phyloP scores from a whole-genome alignment of 2,113 vertebrate species.

The Scopus umbretta region DNA sequence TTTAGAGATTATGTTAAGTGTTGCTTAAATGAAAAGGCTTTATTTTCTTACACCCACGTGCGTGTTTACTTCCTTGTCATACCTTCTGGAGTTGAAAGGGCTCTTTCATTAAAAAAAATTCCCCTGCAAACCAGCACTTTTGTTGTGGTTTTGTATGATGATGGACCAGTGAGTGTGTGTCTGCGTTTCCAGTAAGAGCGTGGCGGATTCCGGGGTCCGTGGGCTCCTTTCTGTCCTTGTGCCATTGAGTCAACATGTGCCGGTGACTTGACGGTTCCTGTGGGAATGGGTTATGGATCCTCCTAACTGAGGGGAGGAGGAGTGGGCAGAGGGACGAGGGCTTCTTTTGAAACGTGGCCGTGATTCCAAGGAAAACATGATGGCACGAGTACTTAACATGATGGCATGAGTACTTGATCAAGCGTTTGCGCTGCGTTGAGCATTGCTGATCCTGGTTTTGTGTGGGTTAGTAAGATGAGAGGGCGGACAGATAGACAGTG shows the following conservation, averaged over 20 bases:
- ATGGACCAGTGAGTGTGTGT: neutral
- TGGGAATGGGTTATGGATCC: neutral
- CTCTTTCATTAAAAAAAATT: neutral
- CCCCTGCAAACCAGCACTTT: neutral
- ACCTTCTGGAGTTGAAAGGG: constrained; percentile 37
- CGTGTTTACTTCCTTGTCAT: constrained; percentile 11
- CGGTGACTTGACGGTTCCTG: neutral
- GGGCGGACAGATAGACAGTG: fast-evolving
- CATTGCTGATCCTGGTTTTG: neutral
- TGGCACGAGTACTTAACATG: neutral
- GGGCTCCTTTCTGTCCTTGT: neutral
- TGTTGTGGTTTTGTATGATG: neutral
- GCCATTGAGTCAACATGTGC: neutral
- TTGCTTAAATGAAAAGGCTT: neutral
- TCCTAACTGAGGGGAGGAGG: neutral
- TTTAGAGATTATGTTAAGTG: neutral
- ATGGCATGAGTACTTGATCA: neutral
- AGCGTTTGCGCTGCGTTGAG: neutral
- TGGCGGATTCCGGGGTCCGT: fast-evolving
- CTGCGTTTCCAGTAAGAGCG: neutral
- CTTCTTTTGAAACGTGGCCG: neutral
- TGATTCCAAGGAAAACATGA: neutral
- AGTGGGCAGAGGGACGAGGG: neutral
- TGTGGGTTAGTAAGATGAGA: neutral
- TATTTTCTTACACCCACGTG: constrained; percentile 49